These are phyloP conservation scores for Limnodromus scolopaceus DNA, from an alignment of 2,797 vertebrate species.

Conservation along the genomic window DNA sequence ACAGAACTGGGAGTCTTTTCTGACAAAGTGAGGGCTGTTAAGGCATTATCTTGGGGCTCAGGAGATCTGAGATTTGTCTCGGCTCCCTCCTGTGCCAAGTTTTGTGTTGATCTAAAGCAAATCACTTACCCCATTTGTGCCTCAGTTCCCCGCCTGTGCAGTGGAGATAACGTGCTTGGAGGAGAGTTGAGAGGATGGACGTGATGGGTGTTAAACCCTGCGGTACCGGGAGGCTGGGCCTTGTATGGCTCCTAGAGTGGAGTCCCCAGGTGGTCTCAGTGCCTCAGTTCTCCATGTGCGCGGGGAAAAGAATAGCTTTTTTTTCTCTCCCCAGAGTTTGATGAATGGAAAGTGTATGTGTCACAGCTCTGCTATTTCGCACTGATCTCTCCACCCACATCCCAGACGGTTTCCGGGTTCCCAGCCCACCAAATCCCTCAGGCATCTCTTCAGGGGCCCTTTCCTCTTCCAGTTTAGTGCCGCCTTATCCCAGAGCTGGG, in stretches of 20 bases:
- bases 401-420: constrained; percentile 72
- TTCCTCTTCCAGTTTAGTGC: constrained; percentile 56
- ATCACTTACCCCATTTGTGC: constrained; percentile 10
- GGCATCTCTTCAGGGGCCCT: constrained; percentile 63
- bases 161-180: not conserved
- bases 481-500: constrained; percentile 51
- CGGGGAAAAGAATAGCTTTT: not conserved
- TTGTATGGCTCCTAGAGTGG: not conserved
- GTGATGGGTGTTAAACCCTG: not conserved
- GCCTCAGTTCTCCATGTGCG: constrained; percentile 1
- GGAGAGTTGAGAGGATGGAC: not conserved
- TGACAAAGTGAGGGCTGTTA: not conserved
- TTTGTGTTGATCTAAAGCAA: constrained; percentile 46
- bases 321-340: not conserved
- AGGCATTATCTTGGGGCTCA: not conserved
- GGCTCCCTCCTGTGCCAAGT: not conserved
- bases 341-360: constrained; percentile 64
- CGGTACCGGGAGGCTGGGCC: not conserved
- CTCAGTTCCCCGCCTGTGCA: not conserved
- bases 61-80: constrained; percentile 44
- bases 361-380: constrained; percentile 60
- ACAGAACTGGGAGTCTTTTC: constrained; percentile 26
- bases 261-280: constrained; percentile 25
- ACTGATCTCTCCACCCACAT: constrained; percentile 68
- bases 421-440: constrained; percentile 64